These are phyloP conservation scores for Tanaodytes sp. DNA, from an alignment of 2,888 invertebrate genomes.

Conservation along the genomic window DNA sequence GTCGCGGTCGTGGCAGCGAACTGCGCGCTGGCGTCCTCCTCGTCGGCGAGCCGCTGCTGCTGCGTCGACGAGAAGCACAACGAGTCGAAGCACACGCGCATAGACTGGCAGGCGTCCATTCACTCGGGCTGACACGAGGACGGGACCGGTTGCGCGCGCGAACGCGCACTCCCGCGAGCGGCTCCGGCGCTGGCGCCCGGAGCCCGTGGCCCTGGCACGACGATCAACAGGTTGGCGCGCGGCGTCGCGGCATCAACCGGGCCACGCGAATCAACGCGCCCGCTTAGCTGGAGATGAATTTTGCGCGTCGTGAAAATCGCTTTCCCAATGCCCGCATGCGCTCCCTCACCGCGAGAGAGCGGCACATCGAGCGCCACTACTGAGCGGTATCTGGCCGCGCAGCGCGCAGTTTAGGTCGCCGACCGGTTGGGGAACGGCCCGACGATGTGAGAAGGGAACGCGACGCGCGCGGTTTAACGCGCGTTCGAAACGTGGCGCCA, in stretches of 20 bases:
- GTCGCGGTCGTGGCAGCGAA: constrained; percentile 68
- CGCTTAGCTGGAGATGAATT: too few relatives aligned
- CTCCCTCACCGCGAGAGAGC: constrained; percentile 33
- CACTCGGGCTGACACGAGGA: constrained; percentile 56
- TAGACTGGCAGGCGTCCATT: constrained; percentile 79
- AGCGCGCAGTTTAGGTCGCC: constrained; percentile 27
- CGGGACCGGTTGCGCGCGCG: constrained; percentile 14
- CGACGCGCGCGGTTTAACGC: neutral
- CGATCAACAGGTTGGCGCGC: constrained; percentile 20
- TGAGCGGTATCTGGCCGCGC: constrained; percentile 35
- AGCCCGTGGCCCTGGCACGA: neutral
- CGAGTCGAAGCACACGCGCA: constrained; percentile 93
- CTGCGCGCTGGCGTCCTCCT: constrained; percentile 80
- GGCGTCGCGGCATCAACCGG: neutral
- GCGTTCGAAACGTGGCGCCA: constrained; percentile 30
- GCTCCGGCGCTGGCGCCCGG: neutral
- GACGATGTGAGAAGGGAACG: constrained; percentile 27
- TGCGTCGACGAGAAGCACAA: constrained; percentile 87
- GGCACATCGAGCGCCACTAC: constrained; percentile 43
- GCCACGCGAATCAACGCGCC: neutral
- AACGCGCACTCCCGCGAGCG: constrained; percentile 10
- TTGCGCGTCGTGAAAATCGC: too few relatives aligned
- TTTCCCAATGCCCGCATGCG: constrained; percentile 45
- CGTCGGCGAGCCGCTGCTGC: constrained; percentile 84
- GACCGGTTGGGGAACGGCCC: constrained; percentile 29